Evolutionary conservation across 1,140 invertebrate genomes (phyloP).

Genomic region (Drosophila kikkawai): DNA sequence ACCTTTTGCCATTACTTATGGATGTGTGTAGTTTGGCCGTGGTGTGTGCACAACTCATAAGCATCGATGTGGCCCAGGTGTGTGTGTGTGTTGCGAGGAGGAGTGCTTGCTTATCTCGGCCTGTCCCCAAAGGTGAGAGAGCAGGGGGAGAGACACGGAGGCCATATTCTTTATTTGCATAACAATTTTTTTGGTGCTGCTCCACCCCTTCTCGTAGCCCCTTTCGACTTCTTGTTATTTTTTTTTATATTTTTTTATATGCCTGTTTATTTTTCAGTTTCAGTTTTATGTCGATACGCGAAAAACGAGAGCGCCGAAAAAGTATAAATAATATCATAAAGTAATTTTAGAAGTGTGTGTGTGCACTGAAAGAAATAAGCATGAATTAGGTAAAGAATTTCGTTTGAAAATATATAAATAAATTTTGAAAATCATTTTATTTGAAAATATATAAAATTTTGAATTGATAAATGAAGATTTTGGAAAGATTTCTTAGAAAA

Average conservation of each 20-base stretch:
- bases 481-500: neutral
- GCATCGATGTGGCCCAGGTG: constrained; percentile 48
- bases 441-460: neutral
- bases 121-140: constrained; percentile 26
- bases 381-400: neutral
- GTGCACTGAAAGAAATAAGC: constrained; percentile 16
- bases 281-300: constrained; percentile 79
- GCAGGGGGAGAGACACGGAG: constrained; percentile 13
- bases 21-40: constrained; percentile 27
- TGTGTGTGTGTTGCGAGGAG: constrained; percentile 27
- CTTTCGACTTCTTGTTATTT: constrained; percentile 29
- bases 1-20: constrained; percentile 54
- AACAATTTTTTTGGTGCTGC: constrained; percentile 71
- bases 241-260: constrained; percentile 64
- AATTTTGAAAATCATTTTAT: too few species aligned
- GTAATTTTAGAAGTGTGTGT: constrained; percentile 13
- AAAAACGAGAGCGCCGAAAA: constrained; percentile 72
- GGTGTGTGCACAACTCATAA: constrained; percentile 46
- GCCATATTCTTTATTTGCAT: constrained; percentile 78
- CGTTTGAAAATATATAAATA: too few species aligned
- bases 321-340: constrained; percentile 75
- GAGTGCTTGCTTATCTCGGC: constrained; percentile 55
- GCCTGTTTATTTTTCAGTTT: constrained; percentile 80
- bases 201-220: neutral
- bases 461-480: too few species aligned